Base-by-base conservation (phyloP, 2,888 invertebrate genomes). In the Conus canariensis region DNA sequence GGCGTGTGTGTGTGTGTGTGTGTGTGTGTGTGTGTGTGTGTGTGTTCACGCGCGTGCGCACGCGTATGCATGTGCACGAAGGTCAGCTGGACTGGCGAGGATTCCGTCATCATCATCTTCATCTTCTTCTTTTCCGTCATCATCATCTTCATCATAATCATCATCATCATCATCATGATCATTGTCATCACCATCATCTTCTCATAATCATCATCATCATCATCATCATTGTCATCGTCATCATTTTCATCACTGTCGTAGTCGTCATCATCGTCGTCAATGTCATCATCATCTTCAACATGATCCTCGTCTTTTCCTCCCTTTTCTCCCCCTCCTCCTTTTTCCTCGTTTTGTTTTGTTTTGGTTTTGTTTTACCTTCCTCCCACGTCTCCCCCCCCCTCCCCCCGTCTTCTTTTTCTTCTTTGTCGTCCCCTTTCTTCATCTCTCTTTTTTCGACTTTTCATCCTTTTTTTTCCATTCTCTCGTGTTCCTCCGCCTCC, bases 61-160 rank as follows among this genome's bases (percentile, higher is more conserved):
- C 16, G 60, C 16, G 60, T 64, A 16, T 64, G 70, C 8, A 16
- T 22, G 70, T 74, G 70, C 22, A 22, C 22, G 19, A 19, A 10
- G 45, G 45, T 45, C 45, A 45, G 45, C 30, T 45, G 45, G 45
- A 45, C 45, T 45, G 45, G 45, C 45, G 10, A 30, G 12, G 45
- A 45, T 80, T 30, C 30, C 30, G 2, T 2, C 30, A 30, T 30
- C 30, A 30, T 30, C 30, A 30, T 30, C 30, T 30, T 30, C 30
- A 30, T 30, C 30, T 1, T 30, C 0, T 25, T 88, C 64, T 30
- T 64, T 64, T 45, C 19, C 82, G 67, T 88, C 88, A 88, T 88
- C 88, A 88, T 83, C 30, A 83, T 88, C 88, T 67, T 82, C 45
- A 83, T 83, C 88, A 88, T 83, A 3, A 88, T 83, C 88, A 25